phyloP scores from a whole-genome alignment of 1,140 invertebrate genomes.

The Glomeris maerens region DNA sequence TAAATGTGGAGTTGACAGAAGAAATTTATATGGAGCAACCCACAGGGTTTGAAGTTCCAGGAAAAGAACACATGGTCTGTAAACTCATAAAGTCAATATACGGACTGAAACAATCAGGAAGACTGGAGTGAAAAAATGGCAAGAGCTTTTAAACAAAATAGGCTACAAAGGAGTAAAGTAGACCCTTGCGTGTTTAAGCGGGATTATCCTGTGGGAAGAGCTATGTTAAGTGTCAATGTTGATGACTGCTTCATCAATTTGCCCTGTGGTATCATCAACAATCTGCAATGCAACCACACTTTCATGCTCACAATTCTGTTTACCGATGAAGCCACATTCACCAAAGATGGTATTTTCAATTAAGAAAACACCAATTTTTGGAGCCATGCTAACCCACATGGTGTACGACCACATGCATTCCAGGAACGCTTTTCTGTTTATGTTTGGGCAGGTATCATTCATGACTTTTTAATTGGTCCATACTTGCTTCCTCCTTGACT shows the following conservation, averaged over 20 bases:
- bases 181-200: conserved; percentile 29
- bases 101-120: conserved; percentile 24
- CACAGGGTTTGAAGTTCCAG: too few relatives aligned
- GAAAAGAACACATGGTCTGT: too few relatives aligned
- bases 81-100: conserved; percentile 24
- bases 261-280: too few relatives aligned
- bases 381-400: too few relatives aligned
- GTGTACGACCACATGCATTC: too few relatives aligned
- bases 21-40: conserved; percentile 30
- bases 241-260: conserved; percentile 23
- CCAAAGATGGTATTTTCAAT: too few relatives aligned
- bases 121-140: conserved; percentile 26
- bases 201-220: conserved; percentile 19
- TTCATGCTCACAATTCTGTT: too few relatives aligned
- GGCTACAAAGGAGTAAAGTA: conserved; percentile 24
- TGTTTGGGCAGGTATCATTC: conserved; percentile 2
- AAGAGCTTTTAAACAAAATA: conserved; percentile 29
- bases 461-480: conserved; percentile 1
- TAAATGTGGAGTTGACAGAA: conserved; percentile 29
- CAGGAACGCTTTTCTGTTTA: conserved; percentile 8
- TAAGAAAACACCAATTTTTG: too few relatives aligned
- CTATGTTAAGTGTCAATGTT: conserved; percentile 21
- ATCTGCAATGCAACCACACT: too few relatives aligned
- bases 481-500: background rate
- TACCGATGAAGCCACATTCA: too few relatives aligned